Evolutionary conservation across 2,113 vertebrate species (phyloP).

Genomic region (Tenebrosternarchus preto): DNA sequence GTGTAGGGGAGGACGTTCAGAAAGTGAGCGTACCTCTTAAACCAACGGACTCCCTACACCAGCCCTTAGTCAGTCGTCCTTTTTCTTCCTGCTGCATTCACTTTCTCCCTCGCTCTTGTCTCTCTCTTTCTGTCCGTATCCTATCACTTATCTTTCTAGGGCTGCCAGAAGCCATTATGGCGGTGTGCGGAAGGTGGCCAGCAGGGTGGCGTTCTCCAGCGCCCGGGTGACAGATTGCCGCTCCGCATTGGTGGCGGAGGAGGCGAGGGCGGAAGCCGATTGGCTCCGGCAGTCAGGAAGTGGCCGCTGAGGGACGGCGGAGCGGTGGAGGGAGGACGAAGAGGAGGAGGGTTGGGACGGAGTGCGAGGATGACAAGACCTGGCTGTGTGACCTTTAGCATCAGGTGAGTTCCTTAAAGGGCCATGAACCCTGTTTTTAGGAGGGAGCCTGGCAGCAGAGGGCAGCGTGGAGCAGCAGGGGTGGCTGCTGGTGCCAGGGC

Average conservation of each 20-base stretch:
- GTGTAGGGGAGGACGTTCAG: slow-evolving; percentile 65
- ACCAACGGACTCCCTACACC: slow-evolving; percentile 55
- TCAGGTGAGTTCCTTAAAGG: slow-evolving; percentile 72
- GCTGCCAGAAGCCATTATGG: slow-evolving; percentile 99
- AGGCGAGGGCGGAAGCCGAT: slow-evolving; percentile 86
- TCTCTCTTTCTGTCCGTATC: slow-evolving; percentile 55
- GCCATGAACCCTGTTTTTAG: slow-evolving; percentile 67
- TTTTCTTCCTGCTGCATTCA: slow-evolving; percentile 41
- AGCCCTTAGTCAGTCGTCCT: not conserved
- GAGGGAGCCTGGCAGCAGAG: slow-evolving; percentile 70
- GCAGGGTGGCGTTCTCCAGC: slow-evolving; percentile 90
- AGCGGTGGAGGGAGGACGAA: slow-evolving; percentile 62
- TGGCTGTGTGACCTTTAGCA: slow-evolving; percentile 76
- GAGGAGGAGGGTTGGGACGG: slow-evolving; percentile 49
- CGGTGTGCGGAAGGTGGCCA: slow-evolving; percentile 93
- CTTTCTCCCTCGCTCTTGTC: slow-evolving; percentile 67
- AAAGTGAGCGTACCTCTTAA: slow-evolving; percentile 66
- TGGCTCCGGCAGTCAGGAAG: slow-evolving; percentile 92
- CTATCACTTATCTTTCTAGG: slow-evolving; percentile 73
- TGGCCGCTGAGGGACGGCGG: slow-evolving; percentile 77
- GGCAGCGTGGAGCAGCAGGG: slow-evolving; percentile 56
- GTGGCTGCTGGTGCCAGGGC: slow-evolving; percentile 69
- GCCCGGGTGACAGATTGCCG: slow-evolving; percentile 98
- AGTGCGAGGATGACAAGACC: slow-evolving; percentile 73
- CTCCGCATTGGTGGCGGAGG: slow-evolving; percentile 89